Evolutionary conservation across 2,888 invertebrate genomes (phyloP).

Genomic region (Orchesellides sinensis): DNA sequence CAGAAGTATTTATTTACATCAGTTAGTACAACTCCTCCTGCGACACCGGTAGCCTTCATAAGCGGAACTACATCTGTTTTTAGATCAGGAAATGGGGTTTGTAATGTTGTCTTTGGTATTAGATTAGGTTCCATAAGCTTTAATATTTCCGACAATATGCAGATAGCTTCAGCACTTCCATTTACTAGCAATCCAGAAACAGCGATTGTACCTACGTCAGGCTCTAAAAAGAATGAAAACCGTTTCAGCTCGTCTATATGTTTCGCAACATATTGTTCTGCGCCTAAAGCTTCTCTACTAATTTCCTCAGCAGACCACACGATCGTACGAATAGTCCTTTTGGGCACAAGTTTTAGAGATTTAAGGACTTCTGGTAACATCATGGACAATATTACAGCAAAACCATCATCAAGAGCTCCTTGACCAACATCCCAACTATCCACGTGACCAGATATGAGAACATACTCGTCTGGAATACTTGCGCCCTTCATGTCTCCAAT

Average conservation of each 20-base stretch:
- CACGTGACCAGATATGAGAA: constrained; percentile 88
- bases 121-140: constrained; percentile 74
- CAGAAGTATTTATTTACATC: constrained; percentile 77
- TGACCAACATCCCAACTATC: constrained; percentile 79
- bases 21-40: constrained; percentile 76
- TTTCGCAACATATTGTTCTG: constrained; percentile 36
- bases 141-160: constrained; percentile 47
- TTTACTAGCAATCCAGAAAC: constrained; percentile 35
- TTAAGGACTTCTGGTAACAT: constrained; percentile 84
- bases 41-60: constrained; percentile 76
- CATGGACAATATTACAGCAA: constrained; percentile 89
- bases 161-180: constrained; percentile 47
- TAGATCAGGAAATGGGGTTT: constrained; percentile 76
- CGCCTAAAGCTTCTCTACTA: constrained; percentile 46
- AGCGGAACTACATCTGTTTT: constrained; percentile 70
- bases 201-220: constrained; percentile 52
- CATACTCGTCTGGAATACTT: constrained; percentile 79
- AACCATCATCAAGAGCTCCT: constrained; percentile 92
- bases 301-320: constrained; percentile 89
- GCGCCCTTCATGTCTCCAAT: constrained; percentile 84
- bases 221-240: constrained; percentile 49
- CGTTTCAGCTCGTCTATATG: constrained; percentile 40
- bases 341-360: constrained; percentile 82
- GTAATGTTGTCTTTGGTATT: constrained; percentile 73
- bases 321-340: constrained; percentile 85